A percentile compares a stretch with the other conserved stretches of the same genome.
phyloP scores from a whole-genome alignment of 2,797 vertebrate species.

The Schizopygopsis pylzovi region DNA sequence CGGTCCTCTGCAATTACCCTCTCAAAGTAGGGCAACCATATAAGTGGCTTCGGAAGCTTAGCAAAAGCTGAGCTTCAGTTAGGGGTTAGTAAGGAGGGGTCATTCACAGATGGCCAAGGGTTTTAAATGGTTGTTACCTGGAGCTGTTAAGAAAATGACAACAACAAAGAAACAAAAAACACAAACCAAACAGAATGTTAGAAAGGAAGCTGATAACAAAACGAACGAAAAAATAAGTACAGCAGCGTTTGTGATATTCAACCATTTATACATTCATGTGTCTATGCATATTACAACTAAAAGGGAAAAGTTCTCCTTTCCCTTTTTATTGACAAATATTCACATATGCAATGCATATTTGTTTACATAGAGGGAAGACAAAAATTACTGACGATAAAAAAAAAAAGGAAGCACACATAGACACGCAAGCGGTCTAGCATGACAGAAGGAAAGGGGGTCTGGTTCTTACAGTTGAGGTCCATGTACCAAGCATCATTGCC shows the following conservation, averaged over 20 bases:
- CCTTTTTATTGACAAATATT: conserved; percentile 78
- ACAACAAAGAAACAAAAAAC: conserved; percentile 80
- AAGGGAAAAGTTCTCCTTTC: conserved; percentile 75
- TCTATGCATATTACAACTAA: conserved; percentile 78
- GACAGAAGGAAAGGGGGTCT: conserved; percentile 40
- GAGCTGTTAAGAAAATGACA: conserved; percentile 84
- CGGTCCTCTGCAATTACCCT: conserved; percentile 80
- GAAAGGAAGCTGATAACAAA: conserved; percentile 78
- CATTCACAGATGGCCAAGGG: conserved; percentile 87
- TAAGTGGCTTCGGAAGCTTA: conserved; percentile 84
- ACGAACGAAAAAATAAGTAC: conserved; percentile 66
- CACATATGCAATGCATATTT: conserved; percentile 79
- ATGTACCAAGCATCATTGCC: conserved; percentile 96
- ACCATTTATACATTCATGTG: conserved; percentile 81
- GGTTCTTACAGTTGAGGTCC: conserved; percentile 94
- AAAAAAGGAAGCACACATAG: conserved; percentile 74
- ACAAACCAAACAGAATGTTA: conserved; percentile 85
- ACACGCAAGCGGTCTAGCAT: conserved; percentile 65
- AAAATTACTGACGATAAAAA: conserved; percentile 76
- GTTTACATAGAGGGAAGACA: conserved; percentile 69
- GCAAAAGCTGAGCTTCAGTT: conserved; percentile 85
- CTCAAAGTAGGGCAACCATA: conserved; percentile 81
- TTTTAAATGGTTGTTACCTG: conserved; percentile 91
- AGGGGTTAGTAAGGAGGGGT: conserved; percentile 85
- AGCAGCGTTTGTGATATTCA: conserved; percentile 84